Evolutionary conservation across 2,888 invertebrate genomes (phyloP).

Genomic region (Drosophila austrosaltans): DNA sequence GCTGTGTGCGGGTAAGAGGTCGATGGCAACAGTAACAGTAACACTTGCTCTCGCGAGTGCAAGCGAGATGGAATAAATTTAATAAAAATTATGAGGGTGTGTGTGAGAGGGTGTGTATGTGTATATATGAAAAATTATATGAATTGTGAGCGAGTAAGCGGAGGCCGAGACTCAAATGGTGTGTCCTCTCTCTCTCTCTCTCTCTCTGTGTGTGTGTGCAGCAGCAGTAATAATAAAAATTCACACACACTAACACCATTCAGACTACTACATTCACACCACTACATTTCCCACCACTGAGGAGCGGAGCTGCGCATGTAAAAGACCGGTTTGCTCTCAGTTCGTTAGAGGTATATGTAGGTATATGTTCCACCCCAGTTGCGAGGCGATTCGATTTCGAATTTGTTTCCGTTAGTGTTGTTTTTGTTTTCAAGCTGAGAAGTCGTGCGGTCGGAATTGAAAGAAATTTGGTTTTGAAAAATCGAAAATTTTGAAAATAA

Average conservation of each 20-base stretch:
- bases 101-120: conserved; percentile 53
- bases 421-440: conserved; percentile 10
- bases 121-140: conserved; percentile 59
- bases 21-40: conserved; percentile 76
- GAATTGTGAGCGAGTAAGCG: conserved; percentile 63
- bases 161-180: conserved; percentile 75
- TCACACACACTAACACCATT: conserved; percentile 49
- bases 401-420: conserved; percentile 14
- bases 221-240: conserved; percentile 72
- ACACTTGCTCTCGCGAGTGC: conserved; percentile 38
- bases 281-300: conserved; percentile 6
- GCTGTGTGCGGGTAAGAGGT: conserved; percentile 49
- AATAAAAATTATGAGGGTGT: conserved; percentile 79
- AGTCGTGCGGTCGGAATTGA: conserved; percentile 55
- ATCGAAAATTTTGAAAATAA: conserved; percentile 22
- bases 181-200: conserved; percentile 53
- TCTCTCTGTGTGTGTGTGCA: conserved; percentile 42
- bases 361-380: background rate
- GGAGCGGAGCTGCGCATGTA: conserved; percentile 42
- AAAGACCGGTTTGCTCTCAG: conserved; percentile 58
- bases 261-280: conserved; percentile 12
- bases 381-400: conserved; percentile 7
- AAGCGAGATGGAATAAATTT: conserved; percentile 64
- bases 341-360: conserved; percentile 22
- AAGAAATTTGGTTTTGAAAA: conserved; percentile 5